Percentiles rank a stretch among this genome's conserved stretches.
Evolutionary conservation across 1,140 invertebrate species (phyloP).

Genomic region (Atta cephalotes): DNA sequence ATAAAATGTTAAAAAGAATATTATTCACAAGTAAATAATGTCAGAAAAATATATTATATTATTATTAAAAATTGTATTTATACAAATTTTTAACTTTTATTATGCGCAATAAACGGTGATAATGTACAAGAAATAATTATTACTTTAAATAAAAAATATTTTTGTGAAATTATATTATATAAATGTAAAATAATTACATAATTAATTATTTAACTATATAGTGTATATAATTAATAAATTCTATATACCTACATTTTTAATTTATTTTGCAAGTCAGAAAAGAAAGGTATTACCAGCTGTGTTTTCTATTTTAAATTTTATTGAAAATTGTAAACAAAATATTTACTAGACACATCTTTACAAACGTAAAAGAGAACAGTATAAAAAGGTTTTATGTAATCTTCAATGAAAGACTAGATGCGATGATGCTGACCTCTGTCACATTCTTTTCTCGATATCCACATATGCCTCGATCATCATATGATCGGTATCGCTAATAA

Average conservation of each 20-base stretch:
- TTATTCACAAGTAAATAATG: too few relatives aligned
- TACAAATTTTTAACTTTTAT: neutral
- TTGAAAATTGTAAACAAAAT: slow-evolving; percentile 48
- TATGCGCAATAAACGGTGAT: neutral
- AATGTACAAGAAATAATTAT: neutral
- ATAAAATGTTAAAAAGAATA: too few relatives aligned
- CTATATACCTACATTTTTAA: neutral
- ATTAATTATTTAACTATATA: too few relatives aligned
- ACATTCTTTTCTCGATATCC: slow-evolving; percentile 65
- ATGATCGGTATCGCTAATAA: slow-evolving; percentile 18
- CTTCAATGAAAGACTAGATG: slow-evolving; percentile 77
- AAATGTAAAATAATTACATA: neutral
- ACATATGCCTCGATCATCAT: slow-evolving; percentile 4
- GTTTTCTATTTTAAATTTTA: slow-evolving; percentile 35
- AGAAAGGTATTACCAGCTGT: neutral
- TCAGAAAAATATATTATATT: neutral
- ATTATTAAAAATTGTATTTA: slow-evolving; percentile 4
- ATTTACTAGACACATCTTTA: slow-evolving; percentile 10
- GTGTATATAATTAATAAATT: slow-evolving; percentile 3
- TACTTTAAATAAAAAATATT: too few relatives aligned
- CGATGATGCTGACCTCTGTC: slow-evolving; percentile 45
- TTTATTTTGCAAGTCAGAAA: neutral
- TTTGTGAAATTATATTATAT: neutral
- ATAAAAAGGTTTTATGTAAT: slow-evolving; percentile 45
- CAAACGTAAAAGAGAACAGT: slow-evolving; percentile 35